Evolutionary conservation across 2,113 vertebrate species (phyloP).

Genomic region (Podarcis muralis): DNA sequence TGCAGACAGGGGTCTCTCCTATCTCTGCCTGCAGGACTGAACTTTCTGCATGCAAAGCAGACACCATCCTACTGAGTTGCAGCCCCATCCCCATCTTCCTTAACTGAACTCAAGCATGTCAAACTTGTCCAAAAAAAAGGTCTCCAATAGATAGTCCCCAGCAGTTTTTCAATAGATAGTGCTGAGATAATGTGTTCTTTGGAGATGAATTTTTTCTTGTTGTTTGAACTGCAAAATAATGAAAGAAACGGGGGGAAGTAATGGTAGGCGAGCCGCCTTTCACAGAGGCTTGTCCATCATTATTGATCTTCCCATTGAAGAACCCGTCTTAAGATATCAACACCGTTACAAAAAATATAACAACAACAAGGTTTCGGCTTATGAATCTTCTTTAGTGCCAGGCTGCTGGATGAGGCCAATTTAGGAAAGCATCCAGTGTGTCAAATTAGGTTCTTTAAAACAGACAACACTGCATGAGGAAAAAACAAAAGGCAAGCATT

Average conservation of each 20-base stretch:
- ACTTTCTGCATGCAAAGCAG: too few species aligned
- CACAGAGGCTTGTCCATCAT: not conserved
- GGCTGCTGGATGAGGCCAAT: not conserved
- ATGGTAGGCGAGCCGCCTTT: not conserved
- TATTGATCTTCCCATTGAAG: not conserved
- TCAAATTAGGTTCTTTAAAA: not conserved
- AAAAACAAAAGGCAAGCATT: not conserved
- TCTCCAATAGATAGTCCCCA: not conserved
- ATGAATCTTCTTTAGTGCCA: not conserved
- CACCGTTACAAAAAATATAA: not conserved
- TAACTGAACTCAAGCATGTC: not conserved
- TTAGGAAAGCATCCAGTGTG: not conserved
- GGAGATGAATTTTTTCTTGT: not conserved
- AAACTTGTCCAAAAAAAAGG: not conserved
- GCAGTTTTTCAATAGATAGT: not conserved
- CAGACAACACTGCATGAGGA: not conserved
- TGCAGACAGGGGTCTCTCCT: too few species aligned
- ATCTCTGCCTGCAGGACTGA: too few species aligned
- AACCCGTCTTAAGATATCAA: not conserved
- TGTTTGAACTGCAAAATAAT: not conserved
- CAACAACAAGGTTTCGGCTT: not conserved
- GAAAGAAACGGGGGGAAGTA: not conserved
- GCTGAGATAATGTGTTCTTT: not conserved
- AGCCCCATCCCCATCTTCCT: not conserved
- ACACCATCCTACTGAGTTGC: too few species aligned